Percentiles rank a stretch among this genome's conserved stretches.
Conservation (phyloP, 2,797 vertebrate species). For the Fundulus diaphanus region DNA sequence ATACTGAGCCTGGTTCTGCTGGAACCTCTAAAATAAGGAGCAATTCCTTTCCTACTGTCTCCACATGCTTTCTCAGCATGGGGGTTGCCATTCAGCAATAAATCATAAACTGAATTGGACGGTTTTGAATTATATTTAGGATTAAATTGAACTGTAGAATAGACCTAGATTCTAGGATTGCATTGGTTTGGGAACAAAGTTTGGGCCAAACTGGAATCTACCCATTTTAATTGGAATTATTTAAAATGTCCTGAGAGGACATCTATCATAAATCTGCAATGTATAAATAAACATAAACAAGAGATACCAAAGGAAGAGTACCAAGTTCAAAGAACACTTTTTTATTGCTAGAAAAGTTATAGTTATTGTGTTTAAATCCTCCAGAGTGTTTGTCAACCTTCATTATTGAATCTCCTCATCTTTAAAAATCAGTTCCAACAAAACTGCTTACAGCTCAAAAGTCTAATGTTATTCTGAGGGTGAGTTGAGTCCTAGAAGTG, state of each 20-base stretch:
- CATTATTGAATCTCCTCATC: neutral
- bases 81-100: neutral
- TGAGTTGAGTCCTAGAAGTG: conserved; percentile 48
- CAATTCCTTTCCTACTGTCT: no score
- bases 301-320: neutral
- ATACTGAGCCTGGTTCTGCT: neutral
- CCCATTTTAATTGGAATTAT: neutral
- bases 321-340: neutral
- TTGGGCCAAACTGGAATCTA: neutral
- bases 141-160: neutral
- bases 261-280: neutral
- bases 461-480: conserved; percentile 37
- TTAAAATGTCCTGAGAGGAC: neutral
- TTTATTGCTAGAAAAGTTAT: neutral
- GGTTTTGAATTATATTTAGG: neutral
- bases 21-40: no score
- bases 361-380: conserved; percentile 10
- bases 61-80: no score
- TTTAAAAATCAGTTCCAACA: conserved; percentile 20
- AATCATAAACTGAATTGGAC: neutral
- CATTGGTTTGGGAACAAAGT: neutral
- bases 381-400: conserved; percentile 22
- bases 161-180: neutral
- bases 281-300: neutral
- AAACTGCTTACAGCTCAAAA: conserved; percentile 53